Evolutionary conservation across 2,113 vertebrate species (phyloP), one percentile per base, ranked within the genome.

Genomic region (Bufo gargarizans): DNA sequence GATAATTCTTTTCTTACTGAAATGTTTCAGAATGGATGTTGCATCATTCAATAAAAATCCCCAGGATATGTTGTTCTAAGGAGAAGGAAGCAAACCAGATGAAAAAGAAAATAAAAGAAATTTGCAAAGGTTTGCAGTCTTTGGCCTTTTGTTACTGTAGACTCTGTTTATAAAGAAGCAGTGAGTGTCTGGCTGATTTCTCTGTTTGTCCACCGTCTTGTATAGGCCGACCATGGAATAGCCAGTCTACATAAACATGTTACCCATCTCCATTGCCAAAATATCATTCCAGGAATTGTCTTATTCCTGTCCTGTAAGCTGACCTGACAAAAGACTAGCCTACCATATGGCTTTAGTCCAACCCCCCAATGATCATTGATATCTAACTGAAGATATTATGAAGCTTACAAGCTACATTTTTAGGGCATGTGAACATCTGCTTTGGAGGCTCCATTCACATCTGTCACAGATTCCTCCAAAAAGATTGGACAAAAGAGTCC

Each of bases 91-190:
- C 59, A 65, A 49, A n/a, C 33, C 17, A 82, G 19, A 82, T 82
- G 81, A 65, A 50, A 82, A 67, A 82, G 81, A 67, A 82, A 82
- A 82, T 45, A 82, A 56, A 49, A 61, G 19, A 67, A 49, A 82
- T 49, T 63, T 82, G 58, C 33, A 45, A 82, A 61, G 79, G 79
- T 63, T 82, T 82, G 79, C 56, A 61, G 16, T 49, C 13, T 82
- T n/a, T 82, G 81, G 61, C 81, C 59, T 82, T 82, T 82, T 82
- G 81, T 65, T 82, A 82, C 65, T 67, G 45, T 67, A 82, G 61
- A 14, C 43, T 67, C 45, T 82, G 81, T 82, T 82, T 67, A 65
- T 61, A 67, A 67, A 67, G 61, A 82, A 65, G 33, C 56, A 16
- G 50, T 56, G 22, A 55, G 77, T 49, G 10, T 61, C 59, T 56